Percentiles rank a stretch among this genome's conserved stretches.
phyloP scores from a whole-genome alignment of 2,888 invertebrate species.

The Acholoe squamosa region DNA sequence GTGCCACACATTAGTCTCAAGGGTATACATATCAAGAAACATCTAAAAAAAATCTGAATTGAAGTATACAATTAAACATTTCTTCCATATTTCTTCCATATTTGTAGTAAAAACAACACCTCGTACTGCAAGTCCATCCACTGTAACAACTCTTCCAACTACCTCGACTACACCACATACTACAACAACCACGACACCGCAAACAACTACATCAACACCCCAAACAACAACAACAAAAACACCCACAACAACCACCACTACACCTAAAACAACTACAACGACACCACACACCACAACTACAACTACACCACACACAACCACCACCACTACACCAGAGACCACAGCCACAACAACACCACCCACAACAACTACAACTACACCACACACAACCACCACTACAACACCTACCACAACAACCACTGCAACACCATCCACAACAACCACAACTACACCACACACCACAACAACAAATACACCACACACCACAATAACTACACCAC shows the following conservation, averaged over 20 bases:
- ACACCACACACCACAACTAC: not conserved
- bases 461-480: not conserved
- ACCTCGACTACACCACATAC: not conserved
- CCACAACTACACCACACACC: not conserved
- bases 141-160: not conserved
- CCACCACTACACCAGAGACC: not conserved
- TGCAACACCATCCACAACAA: not conserved
- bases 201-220: not conserved
- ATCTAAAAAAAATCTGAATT: no score
- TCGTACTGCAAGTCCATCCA: not conserved
- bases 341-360: not conserved
- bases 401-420: not conserved
- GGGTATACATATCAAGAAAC: no score
- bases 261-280: not conserved
- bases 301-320: not conserved
- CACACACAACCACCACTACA: not conserved
- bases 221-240: not conserved
- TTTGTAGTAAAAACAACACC: no score
- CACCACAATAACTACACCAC: not conserved
- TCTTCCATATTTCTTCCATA: no score
- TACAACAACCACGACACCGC: not conserved
- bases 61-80: no score
- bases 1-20: no score
- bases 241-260: not conserved
- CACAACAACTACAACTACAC: constrained; percentile 1